A percentile compares a stretch with the other conserved stretches of the same genome.
phyloP scores from a whole-genome alignment of 1,140 invertebrate species.

The Meloidogyne hapla region DNA sequence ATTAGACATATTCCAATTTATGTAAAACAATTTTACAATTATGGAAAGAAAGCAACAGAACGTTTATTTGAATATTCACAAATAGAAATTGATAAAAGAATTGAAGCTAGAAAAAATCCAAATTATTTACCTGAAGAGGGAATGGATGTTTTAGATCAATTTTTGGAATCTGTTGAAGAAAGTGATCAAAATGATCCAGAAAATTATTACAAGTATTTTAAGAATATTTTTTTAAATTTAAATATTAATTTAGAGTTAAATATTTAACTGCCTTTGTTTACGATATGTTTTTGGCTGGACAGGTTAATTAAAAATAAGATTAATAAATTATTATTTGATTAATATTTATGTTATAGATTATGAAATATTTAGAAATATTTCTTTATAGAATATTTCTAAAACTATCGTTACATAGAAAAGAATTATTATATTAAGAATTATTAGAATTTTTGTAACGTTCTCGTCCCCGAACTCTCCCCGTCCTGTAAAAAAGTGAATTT shows the following conservation, averaged over 20 bases:
- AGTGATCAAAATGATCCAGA: slow-evolving; percentile 1
- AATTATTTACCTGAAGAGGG: background rate
- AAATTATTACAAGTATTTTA: slow-evolving; percentile 11
- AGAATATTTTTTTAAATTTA: background rate
- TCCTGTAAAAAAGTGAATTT: no score
- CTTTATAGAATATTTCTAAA: no score
- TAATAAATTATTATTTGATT: no score
- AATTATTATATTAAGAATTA: no score
- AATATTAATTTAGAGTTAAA: background rate
- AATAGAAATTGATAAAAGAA: slow-evolving; percentile 12
- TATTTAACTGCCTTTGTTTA: slow-evolving; percentile 13
- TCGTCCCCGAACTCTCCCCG: no score
- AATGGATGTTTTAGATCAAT: slow-evolving; percentile 27
- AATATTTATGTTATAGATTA: no score
- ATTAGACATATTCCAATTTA: slow-evolving; percentile 19
- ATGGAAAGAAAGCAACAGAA: background rate
- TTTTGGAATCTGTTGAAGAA: slow-evolving; percentile 9
- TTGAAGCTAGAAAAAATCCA: slow-evolving; percentile 14
- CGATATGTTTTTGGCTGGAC: slow-evolving; percentile 26
- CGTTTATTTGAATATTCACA: slow-evolving; percentile 12
- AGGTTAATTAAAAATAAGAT: background rate
- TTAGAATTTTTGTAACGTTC: no score
- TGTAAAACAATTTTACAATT: slow-evolving; percentile 12
- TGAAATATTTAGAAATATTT: no score
- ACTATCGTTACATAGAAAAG: no score